These are phyloP conservation scores for Champsocephalus esox DNA, from an alignment of 2,797 vertebrate genomes.

Conservation along the genomic window DNA sequence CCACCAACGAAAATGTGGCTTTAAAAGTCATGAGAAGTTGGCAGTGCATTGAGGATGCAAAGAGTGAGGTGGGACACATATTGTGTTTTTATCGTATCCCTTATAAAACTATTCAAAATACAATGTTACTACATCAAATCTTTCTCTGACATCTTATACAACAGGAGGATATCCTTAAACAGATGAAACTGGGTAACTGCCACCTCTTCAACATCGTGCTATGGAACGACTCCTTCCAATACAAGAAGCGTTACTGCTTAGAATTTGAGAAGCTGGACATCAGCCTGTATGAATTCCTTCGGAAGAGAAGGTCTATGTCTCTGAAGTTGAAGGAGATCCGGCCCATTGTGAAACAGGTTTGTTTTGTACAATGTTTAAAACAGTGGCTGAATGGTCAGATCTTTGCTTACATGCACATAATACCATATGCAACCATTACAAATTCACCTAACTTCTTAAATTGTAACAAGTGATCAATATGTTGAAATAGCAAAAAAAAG, in stretches of 20 bases:
- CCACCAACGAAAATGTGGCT: background rate
- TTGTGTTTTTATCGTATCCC: background rate
- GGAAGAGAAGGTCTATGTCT: accelerated
- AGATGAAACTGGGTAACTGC: background rate
- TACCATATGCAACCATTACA: too few relatives aligned
- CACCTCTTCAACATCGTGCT: constrained; percentile 5
- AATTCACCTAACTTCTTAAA: too few relatives aligned
- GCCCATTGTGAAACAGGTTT: constrained; percentile 10
- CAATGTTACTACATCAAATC: background rate
- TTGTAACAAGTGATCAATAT: too few relatives aligned
- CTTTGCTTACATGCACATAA: too few relatives aligned
- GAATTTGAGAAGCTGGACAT: constrained; percentile 30
- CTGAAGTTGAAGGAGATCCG: background rate
- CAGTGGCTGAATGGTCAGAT: too few relatives aligned
- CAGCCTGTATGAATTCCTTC: background rate
- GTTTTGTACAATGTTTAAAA: too few relatives aligned
- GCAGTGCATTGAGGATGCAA: background rate
- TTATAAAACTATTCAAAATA: background rate
- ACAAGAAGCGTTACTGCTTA: background rate
- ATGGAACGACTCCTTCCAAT: constrained; percentile 4
- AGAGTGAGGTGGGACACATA: background rate
- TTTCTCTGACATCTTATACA: background rate
- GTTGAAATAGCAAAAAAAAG: background rate
- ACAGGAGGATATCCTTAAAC: background rate
- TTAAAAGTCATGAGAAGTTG: background rate